Base-by-base conservation (phyloP, 2,113 vertebrate genomes). In the Cebidichthys violaceus region DNA sequence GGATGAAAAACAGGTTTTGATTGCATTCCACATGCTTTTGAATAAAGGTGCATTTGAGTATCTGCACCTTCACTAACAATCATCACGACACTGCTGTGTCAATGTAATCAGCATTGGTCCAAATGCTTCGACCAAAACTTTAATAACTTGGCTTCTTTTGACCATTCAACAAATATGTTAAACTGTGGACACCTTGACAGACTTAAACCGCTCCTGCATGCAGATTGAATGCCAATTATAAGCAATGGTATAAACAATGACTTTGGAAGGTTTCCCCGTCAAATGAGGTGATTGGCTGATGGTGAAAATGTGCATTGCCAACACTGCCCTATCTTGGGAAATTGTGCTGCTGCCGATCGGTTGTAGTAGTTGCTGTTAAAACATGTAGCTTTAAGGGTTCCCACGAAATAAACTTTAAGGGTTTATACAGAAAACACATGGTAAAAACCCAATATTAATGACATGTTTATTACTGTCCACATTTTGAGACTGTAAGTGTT, bases 401-500 rank as follows among this genome's bases (percentile, higher is more conserved):
- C 7, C 20, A 52, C 20, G n/a, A 9, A 9, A 8, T 47, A 14
- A 41, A 43, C 15, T 50, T 11, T 5, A 43, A 62, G 45, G 9
- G 27, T 55, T 61, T 9, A 6, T 14, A 65, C 13, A 18, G 2
- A 66, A 4, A 70, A 76, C 2, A 4, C 31, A 65, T 31, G 29
- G 15, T n/a, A 37, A 66, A 60, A 70, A 81, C 59, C 62, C 67
- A 20, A 71, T 54, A 47, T 37, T 86, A 59, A 65, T 85, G 72
- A 62, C 29, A 45, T 41, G 62, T 62, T 81, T 60, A 83, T 80
- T 39, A 27, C 52, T 67, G 77, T 76, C 55, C 78, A 52, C 57
- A 75, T 87, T 70, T 70, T 47, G 73, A 85, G 67, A 31, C 31
- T 77, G n/a, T n/a, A 54, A 60, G 71, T 6, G 45, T 57, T 79